Evolutionary conservation across 2,888 invertebrate genomes (phyloP).

Genomic region (Masnerella sp.): DNA sequence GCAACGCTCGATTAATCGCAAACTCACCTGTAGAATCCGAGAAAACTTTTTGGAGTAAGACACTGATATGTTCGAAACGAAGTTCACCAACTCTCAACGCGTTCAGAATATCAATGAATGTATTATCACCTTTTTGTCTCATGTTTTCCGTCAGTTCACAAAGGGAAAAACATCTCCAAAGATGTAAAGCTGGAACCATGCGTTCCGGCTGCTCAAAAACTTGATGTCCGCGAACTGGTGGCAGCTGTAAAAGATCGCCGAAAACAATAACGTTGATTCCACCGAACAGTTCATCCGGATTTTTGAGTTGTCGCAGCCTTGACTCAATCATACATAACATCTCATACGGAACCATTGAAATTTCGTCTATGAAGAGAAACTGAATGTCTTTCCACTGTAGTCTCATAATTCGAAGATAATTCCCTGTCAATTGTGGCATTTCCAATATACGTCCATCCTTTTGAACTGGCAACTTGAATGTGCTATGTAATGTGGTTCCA

Average conservation of each 20-base stretch:
- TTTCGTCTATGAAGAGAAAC: conserved; percentile 65
- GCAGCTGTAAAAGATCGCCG: conserved; percentile 64
- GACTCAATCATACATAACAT: conserved; percentile 47
- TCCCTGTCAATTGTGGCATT: conserved; percentile 49
- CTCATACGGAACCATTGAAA: conserved; percentile 64
- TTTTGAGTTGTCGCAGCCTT: conserved; percentile 51
- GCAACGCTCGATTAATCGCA: conserved; percentile 14
- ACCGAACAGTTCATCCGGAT: conserved; percentile 53
- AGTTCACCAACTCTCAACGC: conserved; percentile 17
- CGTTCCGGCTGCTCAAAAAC: conserved; percentile 61
- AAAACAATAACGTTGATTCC: conserved; percentile 61
- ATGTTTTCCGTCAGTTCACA: conserved; percentile 70
- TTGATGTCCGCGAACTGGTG: conserved; percentile 67
- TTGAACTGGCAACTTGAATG: conserved; percentile 53
- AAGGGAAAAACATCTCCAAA: conserved; percentile 61
- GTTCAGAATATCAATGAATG: conserved; percentile 22
- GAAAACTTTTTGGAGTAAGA: conserved; percentile 16
- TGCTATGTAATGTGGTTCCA: conserved; percentile 51
- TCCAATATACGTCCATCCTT: conserved; percentile 52
- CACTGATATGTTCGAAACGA: conserved; percentile 10
- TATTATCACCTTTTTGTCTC: conserved; percentile 65
- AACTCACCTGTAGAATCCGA: conserved; percentile 16
- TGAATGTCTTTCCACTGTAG: conserved; percentile 59
- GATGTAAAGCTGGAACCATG: conserved; percentile 61
- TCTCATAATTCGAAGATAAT: conserved; percentile 50